Percentiles rank a stretch among this genome's conserved stretches.
These are phyloP conservation scores for Enteromius trimaculatus DNA, from an alignment of 2,797 vertebrate genomes.

Conservation along the genomic window DNA sequence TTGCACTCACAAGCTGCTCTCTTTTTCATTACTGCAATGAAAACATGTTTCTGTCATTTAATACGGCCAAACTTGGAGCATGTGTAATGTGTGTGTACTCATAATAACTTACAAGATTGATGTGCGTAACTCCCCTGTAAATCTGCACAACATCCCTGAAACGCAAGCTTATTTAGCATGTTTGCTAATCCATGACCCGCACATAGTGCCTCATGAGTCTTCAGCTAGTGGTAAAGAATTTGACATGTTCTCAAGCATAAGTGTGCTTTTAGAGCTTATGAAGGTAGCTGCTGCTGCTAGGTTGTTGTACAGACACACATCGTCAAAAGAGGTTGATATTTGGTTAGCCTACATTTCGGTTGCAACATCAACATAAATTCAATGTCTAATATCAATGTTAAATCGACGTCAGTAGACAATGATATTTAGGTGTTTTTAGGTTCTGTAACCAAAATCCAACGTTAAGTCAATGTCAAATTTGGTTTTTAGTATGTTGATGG, in stretches of 20 bases:
- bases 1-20: slow-evolving; percentile 10
- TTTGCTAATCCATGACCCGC: slow-evolving; percentile 13
- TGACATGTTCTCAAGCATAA: background rate
- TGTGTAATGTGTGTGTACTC: slow-evolving; percentile 23
- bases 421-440: too few relatives aligned
- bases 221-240: background rate
- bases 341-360: too few relatives aligned
- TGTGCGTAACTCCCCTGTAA: slow-evolving; percentile 28
- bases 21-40: slow-evolving; percentile 35
- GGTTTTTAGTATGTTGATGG: background rate
- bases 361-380: too few relatives aligned
- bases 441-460: too few relatives aligned
- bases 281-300: background rate
- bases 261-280: background rate
- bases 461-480: too few relatives aligned
- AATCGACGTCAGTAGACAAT: too few relatives aligned
- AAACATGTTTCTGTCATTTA: slow-evolving; percentile 51
- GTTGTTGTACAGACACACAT: background rate
- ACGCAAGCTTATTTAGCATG: slow-evolving; percentile 22
- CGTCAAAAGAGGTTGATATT: too few relatives aligned
- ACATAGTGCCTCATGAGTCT: background rate
- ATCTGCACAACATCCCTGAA: slow-evolving; percentile 41
- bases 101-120: slow-evolving; percentile 31
- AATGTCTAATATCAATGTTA: too few relatives aligned
- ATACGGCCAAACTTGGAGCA: slow-evolving; percentile 12